A percentile compares a stretch with the other conserved stretches of the same genome.
Conservation (phyloP, 2,797 vertebrate species). For the Emys orbicularis region DNA sequence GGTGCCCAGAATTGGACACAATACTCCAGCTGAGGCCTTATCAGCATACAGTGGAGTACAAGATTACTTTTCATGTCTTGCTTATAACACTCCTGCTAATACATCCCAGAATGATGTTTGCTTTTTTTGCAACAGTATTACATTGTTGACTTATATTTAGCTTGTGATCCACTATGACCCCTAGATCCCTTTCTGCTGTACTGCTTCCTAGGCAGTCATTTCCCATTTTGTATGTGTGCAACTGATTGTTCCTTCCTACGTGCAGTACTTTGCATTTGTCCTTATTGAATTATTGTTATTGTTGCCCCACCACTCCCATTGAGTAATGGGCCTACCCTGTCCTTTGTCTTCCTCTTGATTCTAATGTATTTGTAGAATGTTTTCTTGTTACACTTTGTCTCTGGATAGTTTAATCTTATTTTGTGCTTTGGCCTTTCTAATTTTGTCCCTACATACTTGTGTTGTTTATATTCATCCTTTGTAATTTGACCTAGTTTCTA, state of each 20-base stretch:
- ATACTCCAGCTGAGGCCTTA: background rate
- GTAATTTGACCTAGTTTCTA: background rate
- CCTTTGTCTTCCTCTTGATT: background rate
- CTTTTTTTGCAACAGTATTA: background rate
- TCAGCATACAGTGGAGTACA: background rate
- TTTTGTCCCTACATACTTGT: background rate
- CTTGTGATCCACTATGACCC: background rate
- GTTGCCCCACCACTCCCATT: background rate
- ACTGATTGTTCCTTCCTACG: background rate
- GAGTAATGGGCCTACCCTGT: background rate
- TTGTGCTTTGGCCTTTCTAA: background rate
- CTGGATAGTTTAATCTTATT: background rate
- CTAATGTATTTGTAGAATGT: background rate
- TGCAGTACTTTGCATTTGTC: background rate
- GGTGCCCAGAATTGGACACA: background rate
- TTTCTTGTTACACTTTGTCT: background rate
- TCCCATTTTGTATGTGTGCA: background rate
- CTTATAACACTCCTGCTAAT: background rate
- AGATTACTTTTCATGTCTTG: background rate
- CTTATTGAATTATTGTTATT: background rate
- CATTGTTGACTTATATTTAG: too few relatives aligned
- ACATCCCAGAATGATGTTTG: background rate
- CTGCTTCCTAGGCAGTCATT: background rate
- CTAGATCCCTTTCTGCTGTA: background rate
- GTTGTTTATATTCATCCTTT: background rate